A percentile compares a stretch with the other conserved stretches of the same genome.
phyloP scores from a whole-genome alignment of 2,888 invertebrate genomes.

The Nycteola revayana region DNA sequence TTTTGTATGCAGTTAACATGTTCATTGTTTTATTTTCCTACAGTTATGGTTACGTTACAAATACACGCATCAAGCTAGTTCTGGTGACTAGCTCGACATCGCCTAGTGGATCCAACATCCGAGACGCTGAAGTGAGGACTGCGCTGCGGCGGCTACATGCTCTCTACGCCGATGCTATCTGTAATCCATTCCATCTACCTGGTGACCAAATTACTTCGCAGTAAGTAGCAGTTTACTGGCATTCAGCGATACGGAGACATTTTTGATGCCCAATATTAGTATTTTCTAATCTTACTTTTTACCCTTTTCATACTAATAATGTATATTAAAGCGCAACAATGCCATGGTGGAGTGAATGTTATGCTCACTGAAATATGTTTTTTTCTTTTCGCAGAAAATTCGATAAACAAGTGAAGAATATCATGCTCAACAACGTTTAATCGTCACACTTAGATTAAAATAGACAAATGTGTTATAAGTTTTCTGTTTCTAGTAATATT shows the following conservation, averaged over 20 bases:
- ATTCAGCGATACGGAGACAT: neutral
- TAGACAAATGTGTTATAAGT: too few species aligned
- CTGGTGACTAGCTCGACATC: constrained; percentile 96
- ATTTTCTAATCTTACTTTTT: too few species aligned
- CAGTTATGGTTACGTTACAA: constrained; percentile 98
- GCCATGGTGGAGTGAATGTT: too few species aligned
- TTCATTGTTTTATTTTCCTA: too few species aligned
- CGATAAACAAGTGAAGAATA: constrained; percentile 85
- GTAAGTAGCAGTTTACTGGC: constrained; percentile 77
- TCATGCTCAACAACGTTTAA: constrained; percentile 76
- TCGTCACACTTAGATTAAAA: too few species aligned
- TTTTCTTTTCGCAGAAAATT: constrained; percentile 85
- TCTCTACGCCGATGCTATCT: constrained; percentile 96
- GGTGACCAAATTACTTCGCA: constrained; percentile 93
- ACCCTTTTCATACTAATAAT: too few species aligned
- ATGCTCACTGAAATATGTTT: too few species aligned
- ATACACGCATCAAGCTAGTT: constrained; percentile 96
- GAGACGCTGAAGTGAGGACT: constrained; percentile 97
- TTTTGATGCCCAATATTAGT: neutral
- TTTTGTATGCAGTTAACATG: too few species aligned
- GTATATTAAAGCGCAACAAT: too few species aligned
- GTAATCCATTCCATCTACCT: constrained; percentile 98
- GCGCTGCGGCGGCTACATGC: constrained; percentile 93
- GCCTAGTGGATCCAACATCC: constrained; percentile 91
- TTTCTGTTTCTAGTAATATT: too few species aligned